Evolutionary conservation across 92 coral and sea anemone genomes (phyloP).

Genomic region (Actinostola sp.): DNA sequence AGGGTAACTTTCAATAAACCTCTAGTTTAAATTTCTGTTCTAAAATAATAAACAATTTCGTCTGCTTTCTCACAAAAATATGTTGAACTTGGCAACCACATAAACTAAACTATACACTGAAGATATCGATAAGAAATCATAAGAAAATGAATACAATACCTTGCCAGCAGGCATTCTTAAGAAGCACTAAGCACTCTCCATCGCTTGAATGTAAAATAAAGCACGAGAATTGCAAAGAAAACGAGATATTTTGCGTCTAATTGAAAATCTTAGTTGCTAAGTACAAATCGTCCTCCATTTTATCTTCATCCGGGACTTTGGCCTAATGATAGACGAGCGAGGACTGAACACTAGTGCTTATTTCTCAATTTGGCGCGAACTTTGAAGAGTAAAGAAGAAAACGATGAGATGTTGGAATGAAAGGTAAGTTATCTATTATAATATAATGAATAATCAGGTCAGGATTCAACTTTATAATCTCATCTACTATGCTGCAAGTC

Average conservation of each 20-base stretch:
- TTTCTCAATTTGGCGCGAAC: conserved; percentile 26
- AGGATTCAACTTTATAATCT: too few relatives aligned
- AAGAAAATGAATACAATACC: conserved; percentile 23
- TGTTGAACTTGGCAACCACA: conserved; percentile 61
- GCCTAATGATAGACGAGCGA: not conserved
- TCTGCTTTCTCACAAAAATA: not conserved
- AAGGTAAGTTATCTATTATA: too few relatives aligned
- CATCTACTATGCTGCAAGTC: too few relatives aligned
- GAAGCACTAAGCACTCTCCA: conserved; percentile 28
- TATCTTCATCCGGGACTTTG: conserved; percentile 49
- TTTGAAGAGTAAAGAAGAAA: not conserved
- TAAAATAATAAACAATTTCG: not conserved
- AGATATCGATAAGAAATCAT: conserved; percentile 8
- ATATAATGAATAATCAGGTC: too few relatives aligned
- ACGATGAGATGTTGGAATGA: not conserved
- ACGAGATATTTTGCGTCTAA: conserved; percentile 17
- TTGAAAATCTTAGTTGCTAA: conserved; percentile 61
- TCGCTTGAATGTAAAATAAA: conserved; percentile 16
- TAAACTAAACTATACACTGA: conserved; percentile 1
- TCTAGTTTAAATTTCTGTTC: not conserved
- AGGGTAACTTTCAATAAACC: not conserved
- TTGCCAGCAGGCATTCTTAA: conserved; percentile 75
- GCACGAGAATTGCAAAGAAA: conserved; percentile 2
- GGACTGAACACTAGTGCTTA: conserved; percentile 21
- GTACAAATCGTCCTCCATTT: conserved; percentile 72